Base-by-base conservation (phyloP, 2,797 vertebrate genomes). In the Xyrichtys novacula region DNA sequence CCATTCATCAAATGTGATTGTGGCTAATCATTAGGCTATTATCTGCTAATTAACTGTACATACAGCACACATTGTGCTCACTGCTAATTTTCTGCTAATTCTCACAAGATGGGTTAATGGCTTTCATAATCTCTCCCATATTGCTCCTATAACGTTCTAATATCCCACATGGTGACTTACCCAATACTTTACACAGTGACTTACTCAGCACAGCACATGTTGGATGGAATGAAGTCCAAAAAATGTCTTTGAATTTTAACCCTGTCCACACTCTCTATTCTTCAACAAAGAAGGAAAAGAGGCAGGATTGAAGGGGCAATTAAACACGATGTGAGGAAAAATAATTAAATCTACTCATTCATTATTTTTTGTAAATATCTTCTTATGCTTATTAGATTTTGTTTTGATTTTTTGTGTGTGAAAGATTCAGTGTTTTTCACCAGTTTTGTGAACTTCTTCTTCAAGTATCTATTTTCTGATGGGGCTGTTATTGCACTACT, bases 11-110 rank as follows among this genome's bases (percentile, higher is more conserved):
- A 82, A 80, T 68, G 69, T 76, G 68, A 83, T 72, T 29, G 22
- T 38, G 14, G 72, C 61, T 76, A 84, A 88, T 85, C 75, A 85
- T 85, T 42, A 64, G 1, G 22, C 73, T 70, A 85, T 89, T 88
- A 82, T 78, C 71, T 73, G 64, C 74, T 78, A 85, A 85, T 89
- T 88, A 83, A 88, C 78, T 84, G 84, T 85, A 86, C 59, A 82
- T 79, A 81, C 62, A 76, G 72, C 69, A 71, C 77, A 80, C 74
- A 79, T 84, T 85, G 68, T 76, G 71, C 78, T 71, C 60, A 56
- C 48, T 81, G 61, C 68, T 71, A 63, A 79, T 83, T 81, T 86
- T 83, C 58, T 70, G 76, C 66, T 81, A 85, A 83, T 84, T 84
- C 58, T 70, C 80, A 77, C 78, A 80, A 76, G 72, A 76, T 80